A percentile compares a stretch with the other conserved stretches of the same genome.
These are phyloP conservation scores for Helleia helle DNA, from an alignment of 2,888 invertebrate species.

Conservation along the genomic window DNA sequence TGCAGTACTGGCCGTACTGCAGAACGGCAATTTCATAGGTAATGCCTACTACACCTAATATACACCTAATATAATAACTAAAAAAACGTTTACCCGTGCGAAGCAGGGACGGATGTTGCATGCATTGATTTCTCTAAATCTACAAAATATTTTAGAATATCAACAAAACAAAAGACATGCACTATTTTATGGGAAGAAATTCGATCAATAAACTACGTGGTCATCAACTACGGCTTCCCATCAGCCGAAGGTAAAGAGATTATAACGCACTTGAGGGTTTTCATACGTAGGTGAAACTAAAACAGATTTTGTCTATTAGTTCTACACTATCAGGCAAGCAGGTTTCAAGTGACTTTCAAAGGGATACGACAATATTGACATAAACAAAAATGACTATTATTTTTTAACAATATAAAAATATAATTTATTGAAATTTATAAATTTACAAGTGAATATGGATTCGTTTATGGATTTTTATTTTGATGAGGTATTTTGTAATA, in stretches of 20 bases:
- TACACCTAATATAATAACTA: too few species aligned
- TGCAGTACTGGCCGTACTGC: too few species aligned
- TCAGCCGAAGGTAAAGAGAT: constrained; percentile 42
- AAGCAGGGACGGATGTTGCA: too few species aligned
- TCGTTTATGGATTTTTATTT: constrained; percentile 86
- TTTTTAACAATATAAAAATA: background rate
- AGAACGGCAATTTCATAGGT: too few species aligned
- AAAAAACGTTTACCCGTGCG: too few species aligned
- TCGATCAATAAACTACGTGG: constrained; percentile 11
- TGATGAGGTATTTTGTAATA: constrained; percentile 80
- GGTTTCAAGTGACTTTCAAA: too few species aligned
- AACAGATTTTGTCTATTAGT: constrained; percentile 39
- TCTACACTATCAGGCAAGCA: constrained; percentile 12
- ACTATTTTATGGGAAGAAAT: too few species aligned
- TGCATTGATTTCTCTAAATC: too few species aligned
- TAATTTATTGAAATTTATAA: constrained; percentile 6
- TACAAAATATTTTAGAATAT: too few species aligned
- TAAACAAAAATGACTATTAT: too few species aligned
- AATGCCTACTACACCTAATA: too few species aligned
- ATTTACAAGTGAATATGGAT: constrained; percentile 73
- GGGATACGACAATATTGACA: background rate
- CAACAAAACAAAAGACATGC: too few species aligned
- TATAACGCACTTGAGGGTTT: constrained; percentile 45
- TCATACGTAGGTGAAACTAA: constrained; percentile 28
- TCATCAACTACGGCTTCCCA: constrained; percentile 39